Percentiles rank a stretch among this genome's conserved stretches.
Evolutionary conservation across 2,888 invertebrate genomes (phyloP).

Genomic region (Tipula unca): DNA sequence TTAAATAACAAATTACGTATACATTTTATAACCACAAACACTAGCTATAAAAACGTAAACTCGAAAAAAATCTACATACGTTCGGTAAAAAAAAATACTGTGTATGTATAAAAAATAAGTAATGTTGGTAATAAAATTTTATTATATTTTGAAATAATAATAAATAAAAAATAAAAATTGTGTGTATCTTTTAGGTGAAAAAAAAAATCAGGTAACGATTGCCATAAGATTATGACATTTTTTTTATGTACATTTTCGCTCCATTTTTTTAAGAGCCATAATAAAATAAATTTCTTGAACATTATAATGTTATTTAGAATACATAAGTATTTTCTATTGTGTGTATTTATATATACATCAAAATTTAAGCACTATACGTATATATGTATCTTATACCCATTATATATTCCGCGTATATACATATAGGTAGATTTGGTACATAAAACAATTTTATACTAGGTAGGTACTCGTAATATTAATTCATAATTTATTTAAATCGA

Average conservation of each 20-base stretch:
- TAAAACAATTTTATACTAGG: neutral
- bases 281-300: neutral
- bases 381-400: too few species aligned
- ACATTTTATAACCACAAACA: neutral
- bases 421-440: neutral
- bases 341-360: neutral
- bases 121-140: neutral
- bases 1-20: neutral
- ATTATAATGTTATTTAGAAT: neutral
- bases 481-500: slow-evolving; percentile 14
- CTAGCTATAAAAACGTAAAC: neutral
- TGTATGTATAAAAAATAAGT: neutral
- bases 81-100: neutral
- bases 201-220: neutral
- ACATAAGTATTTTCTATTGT: neutral
- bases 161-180: neutral
- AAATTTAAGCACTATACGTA: neutral
- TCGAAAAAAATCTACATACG: neutral
- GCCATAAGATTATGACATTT: neutral
- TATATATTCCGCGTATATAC: neutral
- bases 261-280: neutral
- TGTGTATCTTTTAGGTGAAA: neutral
- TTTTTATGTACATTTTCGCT: neutral
- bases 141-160: neutral
- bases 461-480: neutral